phyloP scores from a whole-genome alignment of 2,113 vertebrate species.

The Electrona antarctica region DNA sequence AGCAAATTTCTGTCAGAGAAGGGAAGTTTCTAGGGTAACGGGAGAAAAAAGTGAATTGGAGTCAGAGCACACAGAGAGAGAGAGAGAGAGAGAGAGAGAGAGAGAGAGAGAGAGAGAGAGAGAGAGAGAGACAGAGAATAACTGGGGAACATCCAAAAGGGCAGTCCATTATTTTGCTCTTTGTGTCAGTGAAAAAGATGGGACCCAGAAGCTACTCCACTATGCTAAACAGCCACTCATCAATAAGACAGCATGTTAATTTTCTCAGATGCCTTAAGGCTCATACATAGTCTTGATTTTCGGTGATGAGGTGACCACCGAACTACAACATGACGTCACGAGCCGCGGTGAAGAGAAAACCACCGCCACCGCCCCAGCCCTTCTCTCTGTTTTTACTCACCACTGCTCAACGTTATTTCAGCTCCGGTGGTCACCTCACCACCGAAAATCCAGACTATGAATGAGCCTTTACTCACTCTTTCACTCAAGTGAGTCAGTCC shows the following conservation, averaged over 20 bases:
- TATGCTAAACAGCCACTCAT: conserved; percentile 17
- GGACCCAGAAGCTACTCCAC: neutral
- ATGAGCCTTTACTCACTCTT: neutral
- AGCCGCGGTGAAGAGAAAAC: too few relatives aligned
- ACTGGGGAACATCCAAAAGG: conserved; percentile 53
- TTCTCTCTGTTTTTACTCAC: too few relatives aligned
- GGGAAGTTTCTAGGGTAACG: neutral
- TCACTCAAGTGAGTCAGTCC: neutral
- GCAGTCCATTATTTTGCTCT: conserved; percentile 28
- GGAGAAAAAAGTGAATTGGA: neutral
- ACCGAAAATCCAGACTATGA: too few relatives aligned
- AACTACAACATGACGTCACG: too few relatives aligned
- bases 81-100: neutral
- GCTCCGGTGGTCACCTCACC: too few relatives aligned
- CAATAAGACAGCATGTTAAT: too few relatives aligned
- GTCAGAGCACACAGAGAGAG: neutral
- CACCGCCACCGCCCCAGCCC: too few relatives aligned
- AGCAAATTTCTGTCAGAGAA: neutral
- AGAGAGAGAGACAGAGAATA: conserved; percentile 25
- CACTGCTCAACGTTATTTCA: too few relatives aligned
- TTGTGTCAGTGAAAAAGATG: conserved; percentile 48
- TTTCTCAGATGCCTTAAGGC: neutral
- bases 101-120: neutral
- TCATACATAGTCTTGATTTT: too few relatives aligned
- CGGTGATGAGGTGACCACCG: too few relatives aligned